These are phyloP conservation scores for Nemotelus nigrinus DNA, from an alignment of 2,888 invertebrate species.

Conservation along the genomic window DNA sequence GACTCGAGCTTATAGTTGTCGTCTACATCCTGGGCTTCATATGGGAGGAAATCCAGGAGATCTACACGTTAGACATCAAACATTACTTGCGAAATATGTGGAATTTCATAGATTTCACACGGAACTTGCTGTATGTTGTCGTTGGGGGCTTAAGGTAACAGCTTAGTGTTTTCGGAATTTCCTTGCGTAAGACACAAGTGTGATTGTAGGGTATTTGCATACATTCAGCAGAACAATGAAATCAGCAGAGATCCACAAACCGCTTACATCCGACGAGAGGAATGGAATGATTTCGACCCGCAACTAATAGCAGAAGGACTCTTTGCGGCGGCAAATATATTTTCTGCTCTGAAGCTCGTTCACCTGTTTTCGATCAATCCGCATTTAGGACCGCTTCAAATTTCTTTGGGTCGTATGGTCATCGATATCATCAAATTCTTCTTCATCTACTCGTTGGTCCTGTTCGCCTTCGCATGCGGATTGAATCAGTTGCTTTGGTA, in stretches of 20 bases:
- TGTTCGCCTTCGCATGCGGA: conserved; percentile 94
- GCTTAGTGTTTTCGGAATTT: conserved; percentile 37
- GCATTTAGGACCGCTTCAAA: conserved; percentile 90
- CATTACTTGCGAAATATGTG: conserved; percentile 92
- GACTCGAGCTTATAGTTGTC: conserved; percentile 83
- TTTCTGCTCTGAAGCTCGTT: conserved; percentile 90
- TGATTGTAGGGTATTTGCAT: conserved; percentile 71
- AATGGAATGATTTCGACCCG: conserved; percentile 94
- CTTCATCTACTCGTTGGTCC: conserved; percentile 85
- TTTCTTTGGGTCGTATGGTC: conserved; percentile 88
- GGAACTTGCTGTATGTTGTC: conserved; percentile 85
- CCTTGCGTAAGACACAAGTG: not conserved
- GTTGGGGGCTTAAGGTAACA: conserved; percentile 72
- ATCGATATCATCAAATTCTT: conserved; percentile 93
- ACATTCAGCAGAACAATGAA: conserved; percentile 77
- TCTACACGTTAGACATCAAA: conserved; percentile 86
- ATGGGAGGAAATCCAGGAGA: conserved; percentile 91
- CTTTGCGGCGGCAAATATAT: conserved; percentile 95
- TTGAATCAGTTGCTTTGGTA: conserved; percentile 94
- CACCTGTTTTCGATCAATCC: conserved; percentile 94
- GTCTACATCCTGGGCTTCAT: conserved; percentile 89
- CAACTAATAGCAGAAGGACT: conserved; percentile 92
- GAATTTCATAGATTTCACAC: conserved; percentile 95
- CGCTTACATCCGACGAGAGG: conserved; percentile 81
- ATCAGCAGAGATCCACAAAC: conserved; percentile 74